These are phyloP conservation scores for Paedocypris micromegethes DNA, from an alignment of 2,797 vertebrate genomes.

Conservation along the genomic window DNA sequence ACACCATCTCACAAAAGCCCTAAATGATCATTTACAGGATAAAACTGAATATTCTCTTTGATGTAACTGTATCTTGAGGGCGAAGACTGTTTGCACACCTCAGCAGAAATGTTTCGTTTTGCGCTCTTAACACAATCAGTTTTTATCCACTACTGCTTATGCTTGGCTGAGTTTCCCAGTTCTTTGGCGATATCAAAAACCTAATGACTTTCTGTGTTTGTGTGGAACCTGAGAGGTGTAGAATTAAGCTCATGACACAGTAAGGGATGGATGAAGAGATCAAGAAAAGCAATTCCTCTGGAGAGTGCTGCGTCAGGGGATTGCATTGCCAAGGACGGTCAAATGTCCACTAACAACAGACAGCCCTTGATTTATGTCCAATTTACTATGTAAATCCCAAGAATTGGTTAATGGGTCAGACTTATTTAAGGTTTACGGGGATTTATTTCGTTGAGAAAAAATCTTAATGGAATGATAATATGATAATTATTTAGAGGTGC, in stretches of 20 bases:
- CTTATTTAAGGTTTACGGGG: constrained; percentile 14
- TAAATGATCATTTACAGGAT: no score
- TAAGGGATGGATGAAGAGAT: constrained; percentile 34
- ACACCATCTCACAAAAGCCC: no score
- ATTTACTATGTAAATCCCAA: constrained; percentile 35
- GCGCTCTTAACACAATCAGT: not conserved
- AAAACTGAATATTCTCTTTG: constrained; percentile 17
- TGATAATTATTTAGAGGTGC: not conserved
- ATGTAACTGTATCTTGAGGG: constrained; percentile 29
- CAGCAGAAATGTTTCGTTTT: constrained; percentile 15
- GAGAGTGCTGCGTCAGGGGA: constrained; percentile 24
- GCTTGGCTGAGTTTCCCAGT: constrained; percentile 10
- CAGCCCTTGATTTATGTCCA: constrained; percentile 30
- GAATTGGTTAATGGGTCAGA: constrained; percentile 32
- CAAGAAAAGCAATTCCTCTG: constrained; percentile 22
- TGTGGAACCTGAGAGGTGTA: constrained; percentile 17
- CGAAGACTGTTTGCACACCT: constrained; percentile 19
- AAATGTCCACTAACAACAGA: constrained; percentile 24
- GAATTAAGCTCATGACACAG: constrained; percentile 25
- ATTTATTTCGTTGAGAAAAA: constrained; percentile 10
- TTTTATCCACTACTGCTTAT: constrained; percentile 18
- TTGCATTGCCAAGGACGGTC: constrained; percentile 34
- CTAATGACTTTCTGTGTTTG: constrained; percentile 16
- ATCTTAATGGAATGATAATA: constrained; percentile 11
- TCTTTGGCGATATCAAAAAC: constrained; percentile 18